These are phyloP conservation scores for Theonella swinhoei DNA, from an alignment of 37 sponge, comb jelly and placozoan genomes.

Conservation along the genomic window DNA sequence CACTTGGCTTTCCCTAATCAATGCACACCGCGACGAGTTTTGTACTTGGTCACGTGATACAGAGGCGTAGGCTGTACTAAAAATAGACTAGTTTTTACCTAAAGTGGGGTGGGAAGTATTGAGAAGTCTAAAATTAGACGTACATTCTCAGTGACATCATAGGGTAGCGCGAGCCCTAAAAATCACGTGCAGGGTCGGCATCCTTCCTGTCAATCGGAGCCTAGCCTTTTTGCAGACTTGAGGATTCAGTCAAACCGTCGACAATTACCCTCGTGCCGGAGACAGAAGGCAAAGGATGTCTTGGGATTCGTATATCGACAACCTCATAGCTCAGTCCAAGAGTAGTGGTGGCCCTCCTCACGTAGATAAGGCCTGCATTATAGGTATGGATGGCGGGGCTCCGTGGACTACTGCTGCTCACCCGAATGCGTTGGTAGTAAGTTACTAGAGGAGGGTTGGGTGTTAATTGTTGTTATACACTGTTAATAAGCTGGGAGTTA, in stretches of 20 bases:
- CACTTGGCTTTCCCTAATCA: not conserved
- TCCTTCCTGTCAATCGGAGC: not conserved
- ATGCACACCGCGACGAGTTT: not conserved
- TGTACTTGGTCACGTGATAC: not conserved
- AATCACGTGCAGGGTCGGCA: not conserved
- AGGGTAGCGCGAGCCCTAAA: not conserved
- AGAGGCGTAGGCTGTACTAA: not conserved
- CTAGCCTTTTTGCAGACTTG: not conserved
- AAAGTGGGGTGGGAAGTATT: slow-evolving; percentile 61
- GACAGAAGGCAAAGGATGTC: slow-evolving; percentile 48
- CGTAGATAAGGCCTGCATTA: slow-evolving; percentile 73
- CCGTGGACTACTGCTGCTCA: slow-evolving; percentile 69
- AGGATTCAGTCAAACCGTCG: too few relatives aligned
- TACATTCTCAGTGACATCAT: not conserved
- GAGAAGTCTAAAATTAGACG: not conserved
- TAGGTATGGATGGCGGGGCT: slow-evolving; percentile 83
- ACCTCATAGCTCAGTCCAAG: slow-evolving; percentile 81
- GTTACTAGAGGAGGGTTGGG: not conserved
- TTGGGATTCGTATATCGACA: slow-evolving; percentile 90
- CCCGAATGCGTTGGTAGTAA: slow-evolving; percentile 59
- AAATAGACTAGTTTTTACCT: slow-evolving; percentile 31
- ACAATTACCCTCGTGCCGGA: slow-evolving; percentile 14
- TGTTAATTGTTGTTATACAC: not conserved
- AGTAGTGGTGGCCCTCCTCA: slow-evolving; percentile 63
- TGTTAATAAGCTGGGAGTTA: not conserved